Evolutionary conservation across 2,113 vertebrate species (phyloP), one percentile per base, ranked within the genome.

Genomic region (Gnathonemus longibarbis): DNA sequence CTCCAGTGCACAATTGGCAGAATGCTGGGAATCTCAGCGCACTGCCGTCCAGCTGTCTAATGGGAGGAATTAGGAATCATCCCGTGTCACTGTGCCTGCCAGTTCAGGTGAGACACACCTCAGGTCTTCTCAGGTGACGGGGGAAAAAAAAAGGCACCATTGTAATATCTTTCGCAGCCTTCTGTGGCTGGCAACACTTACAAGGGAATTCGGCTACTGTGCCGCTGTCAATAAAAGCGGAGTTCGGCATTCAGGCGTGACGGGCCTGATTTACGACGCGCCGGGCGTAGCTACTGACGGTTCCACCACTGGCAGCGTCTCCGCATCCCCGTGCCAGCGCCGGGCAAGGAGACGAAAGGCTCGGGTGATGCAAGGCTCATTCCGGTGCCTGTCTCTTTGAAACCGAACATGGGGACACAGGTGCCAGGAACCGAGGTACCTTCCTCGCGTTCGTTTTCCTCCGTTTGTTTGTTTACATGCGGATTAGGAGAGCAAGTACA

Each of bases 81-180:
- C 31, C 39, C 74, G 17, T 35, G 74, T 39, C 74, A 42, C 74
- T 80, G 13, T 80, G 74, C 74, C 74, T 80, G 74, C 74, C 74
- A 19, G 74, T 42, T 80, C 74, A 80, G 74, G 74, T 80, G 74
- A 80, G 74, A 80, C 74, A 80, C 74, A 80, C 74, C 74, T 80
- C 74, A 42, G 74, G 74, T 80, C 35, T 42, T 80, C 74, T 80
- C 74, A 80, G 74, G 74, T 80, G 74, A 80, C 74, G 9, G 35
- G 5, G 19, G 10, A 6, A 0, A 1, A 39, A 42, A 80, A 80
- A 80, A 80, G 31, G 35, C 35, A 42, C 35, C 35, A 19, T 80
- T 80, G 74, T 80, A 42, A 42, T 80, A 19, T 80, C 15, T 80
- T 80, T 42, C 35, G 8, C 74, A 42, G 74, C 15, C 74, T 42